Base-by-base conservation (phyloP, 2,113 vertebrate species). In the Chaetorhynchus papuensis region DNA sequence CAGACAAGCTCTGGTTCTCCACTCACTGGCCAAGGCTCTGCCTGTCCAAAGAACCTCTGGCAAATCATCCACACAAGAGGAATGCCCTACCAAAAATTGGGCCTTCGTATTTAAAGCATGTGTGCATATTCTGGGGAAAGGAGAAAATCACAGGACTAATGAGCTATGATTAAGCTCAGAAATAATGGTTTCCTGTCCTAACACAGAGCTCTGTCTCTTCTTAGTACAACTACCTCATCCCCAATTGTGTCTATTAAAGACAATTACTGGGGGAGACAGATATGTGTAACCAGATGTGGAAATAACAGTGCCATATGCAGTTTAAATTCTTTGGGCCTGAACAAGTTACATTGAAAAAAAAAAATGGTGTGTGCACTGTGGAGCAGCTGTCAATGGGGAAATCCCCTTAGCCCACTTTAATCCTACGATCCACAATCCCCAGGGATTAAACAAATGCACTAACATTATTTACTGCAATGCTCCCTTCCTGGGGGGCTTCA, bases 361-460 rank as follows among this genome's bases (percentile, higher is more conserved):
- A 93, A 97, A 92, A 45, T 8, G 23, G 53, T n/a, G 56, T 80
- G 90, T 77, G 82, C 83, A 65, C 41, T 63, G 72, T 42, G 42
- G 30, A 96, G 88, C 96, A 97, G 96, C 97, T 97, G 96, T 96
- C 93, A 95, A 72, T 92, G 87, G 91, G 95, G 95, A 96, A 97
- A 95, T 94, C 94, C 91, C 93, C 93, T 94, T 88, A 96, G 91
- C 91, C 88, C 84, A 88, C 75, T 90, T 91, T 95, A 97, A 97
- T 96, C 96, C 94, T 69, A 39, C 1, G 2, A 93, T 86, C 93
- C 85, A 85, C 90, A 83, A 91, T 93, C 92, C 90, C 89, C 45
- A 59, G 78, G 83, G 93, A 96, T 96, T 95, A 96, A 89, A 95
- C 77, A 84, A 96, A 94, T n/a, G 49, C 71, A 83, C 91, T 90